phyloP scores from a whole-genome alignment of 2,797 vertebrate genomes.

The Micrastur ruficollis region DNA sequence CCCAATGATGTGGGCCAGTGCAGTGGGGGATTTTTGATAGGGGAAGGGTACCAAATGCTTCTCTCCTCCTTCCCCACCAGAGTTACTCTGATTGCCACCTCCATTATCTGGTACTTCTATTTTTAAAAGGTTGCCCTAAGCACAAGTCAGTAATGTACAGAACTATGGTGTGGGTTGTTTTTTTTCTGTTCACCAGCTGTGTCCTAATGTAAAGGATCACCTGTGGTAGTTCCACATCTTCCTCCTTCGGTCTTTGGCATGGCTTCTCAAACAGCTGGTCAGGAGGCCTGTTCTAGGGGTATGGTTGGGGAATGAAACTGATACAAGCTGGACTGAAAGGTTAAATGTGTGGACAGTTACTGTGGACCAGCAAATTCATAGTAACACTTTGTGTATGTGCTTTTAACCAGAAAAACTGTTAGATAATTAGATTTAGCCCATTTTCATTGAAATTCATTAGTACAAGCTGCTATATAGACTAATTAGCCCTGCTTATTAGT shows the following conservation, averaged over 20 bases:
- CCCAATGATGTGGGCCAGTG: not conserved
- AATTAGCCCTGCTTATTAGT: constrained; percentile 8
- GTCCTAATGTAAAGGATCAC: not conserved
- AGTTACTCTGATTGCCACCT: not conserved
- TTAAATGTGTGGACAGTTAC: not conserved
- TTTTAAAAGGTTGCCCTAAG: not conserved
- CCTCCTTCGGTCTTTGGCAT: not conserved
- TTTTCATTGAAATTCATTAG: constrained; percentile 34
- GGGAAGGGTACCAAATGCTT: not conserved
- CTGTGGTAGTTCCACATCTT: not conserved
- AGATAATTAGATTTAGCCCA: not conserved
- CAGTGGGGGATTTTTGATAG: not conserved
- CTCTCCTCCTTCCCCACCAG: not conserved
- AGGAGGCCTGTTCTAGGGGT: not conserved
- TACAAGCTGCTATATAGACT: not conserved
- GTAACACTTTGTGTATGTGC: not conserved
- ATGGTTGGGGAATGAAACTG: not conserved
- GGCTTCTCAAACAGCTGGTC: not conserved
- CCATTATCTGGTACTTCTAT: not conserved
- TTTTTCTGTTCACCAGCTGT: not conserved
- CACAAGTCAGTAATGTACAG: not conserved
- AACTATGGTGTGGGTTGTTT: not conserved
- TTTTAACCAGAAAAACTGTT: not conserved
- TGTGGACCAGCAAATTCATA: not conserved
- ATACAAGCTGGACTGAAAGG: not conserved